Evolutionary conservation across 2,888 invertebrate species (phyloP).

Genomic region (Drosophila robusta): DNA sequence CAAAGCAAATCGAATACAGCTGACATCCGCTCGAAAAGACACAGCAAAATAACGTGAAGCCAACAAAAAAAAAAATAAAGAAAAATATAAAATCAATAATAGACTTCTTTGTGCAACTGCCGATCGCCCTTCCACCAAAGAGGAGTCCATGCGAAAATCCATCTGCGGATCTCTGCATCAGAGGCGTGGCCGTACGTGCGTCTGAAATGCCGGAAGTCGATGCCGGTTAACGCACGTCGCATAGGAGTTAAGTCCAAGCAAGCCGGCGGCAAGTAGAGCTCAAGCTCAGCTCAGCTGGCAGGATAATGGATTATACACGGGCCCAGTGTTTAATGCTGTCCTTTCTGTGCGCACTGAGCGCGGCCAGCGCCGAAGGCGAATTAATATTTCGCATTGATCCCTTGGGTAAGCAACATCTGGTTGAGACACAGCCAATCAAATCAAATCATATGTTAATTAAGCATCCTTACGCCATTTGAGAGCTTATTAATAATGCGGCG

Average conservation of each 20-base stretch:
- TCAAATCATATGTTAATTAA: slow-evolving; percentile 37
- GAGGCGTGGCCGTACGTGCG: slow-evolving; percentile 14
- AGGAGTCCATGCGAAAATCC: slow-evolving; percentile 44
- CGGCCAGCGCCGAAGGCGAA: slow-evolving; percentile 77
- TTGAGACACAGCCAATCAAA: slow-evolving; percentile 3
- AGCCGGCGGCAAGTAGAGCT: slow-evolving; percentile 31
- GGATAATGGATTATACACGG: slow-evolving; percentile 82
- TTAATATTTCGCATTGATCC: slow-evolving; percentile 84
- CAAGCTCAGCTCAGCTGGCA: slow-evolving; percentile 29
- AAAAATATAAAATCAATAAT: slow-evolving; percentile 29
- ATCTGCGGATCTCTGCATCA: slow-evolving; percentile 5
- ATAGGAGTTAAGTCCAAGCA: slow-evolving; percentile 10
- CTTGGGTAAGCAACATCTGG: slow-evolving; percentile 80
- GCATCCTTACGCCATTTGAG: neutral
- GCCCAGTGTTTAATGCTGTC: slow-evolving; percentile 74
- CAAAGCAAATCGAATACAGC: slow-evolving; percentile 46
- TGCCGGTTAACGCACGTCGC: slow-evolving; percentile 30
- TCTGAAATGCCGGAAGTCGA: slow-evolving; percentile 43
- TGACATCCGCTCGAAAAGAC: slow-evolving; percentile 15
- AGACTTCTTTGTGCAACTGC: slow-evolving; percentile 10
- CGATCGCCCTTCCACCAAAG: slow-evolving; percentile 1
- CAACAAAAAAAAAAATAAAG: neutral
- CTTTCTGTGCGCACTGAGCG: slow-evolving; percentile 73
- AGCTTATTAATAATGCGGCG: slow-evolving; percentile 4
- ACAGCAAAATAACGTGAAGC: neutral